Conservation (phyloP, 2,797 vertebrate species). For the Molossus alvarezi region DNA sequence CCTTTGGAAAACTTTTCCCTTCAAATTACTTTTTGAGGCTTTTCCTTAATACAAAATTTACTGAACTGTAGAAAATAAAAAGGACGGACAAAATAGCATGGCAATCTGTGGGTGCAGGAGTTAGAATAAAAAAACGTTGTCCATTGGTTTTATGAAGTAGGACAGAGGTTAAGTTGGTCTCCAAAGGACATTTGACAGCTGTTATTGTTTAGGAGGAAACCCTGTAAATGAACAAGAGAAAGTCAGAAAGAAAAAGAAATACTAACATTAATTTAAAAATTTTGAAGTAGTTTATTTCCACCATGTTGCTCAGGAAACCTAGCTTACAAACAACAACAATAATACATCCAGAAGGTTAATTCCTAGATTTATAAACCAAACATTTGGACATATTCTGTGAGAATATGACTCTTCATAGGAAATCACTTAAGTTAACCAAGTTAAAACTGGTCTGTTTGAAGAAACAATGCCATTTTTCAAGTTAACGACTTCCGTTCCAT, state of each 20-base stretch:
- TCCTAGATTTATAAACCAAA: background rate
- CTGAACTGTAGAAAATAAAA: constrained; percentile 31
- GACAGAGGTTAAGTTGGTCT: background rate
- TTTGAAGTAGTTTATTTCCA: constrained; percentile 21
- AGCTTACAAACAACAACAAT: background rate
- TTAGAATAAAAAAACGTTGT: constrained; percentile 31
- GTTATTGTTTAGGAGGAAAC: background rate
- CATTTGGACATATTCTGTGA: background rate
- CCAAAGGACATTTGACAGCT: background rate
- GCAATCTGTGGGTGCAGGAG: background rate
- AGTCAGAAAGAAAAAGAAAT: background rate
- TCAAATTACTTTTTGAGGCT: constrained; percentile 57
- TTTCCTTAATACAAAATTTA: constrained; percentile 56
- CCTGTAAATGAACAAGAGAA: constrained; percentile 27
- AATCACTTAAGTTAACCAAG: constrained; percentile 1
- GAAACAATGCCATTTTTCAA: background rate
- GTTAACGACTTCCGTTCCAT: background rate
- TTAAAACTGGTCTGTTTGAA: background rate
- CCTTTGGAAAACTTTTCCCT: constrained; percentile 16
- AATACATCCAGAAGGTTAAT: background rate
- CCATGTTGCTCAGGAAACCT: background rate
- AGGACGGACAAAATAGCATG: background rate
- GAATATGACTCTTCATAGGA: constrained; percentile 5
- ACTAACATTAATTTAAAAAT: background rate
- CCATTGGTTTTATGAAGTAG: constrained; percentile 70